Conservation (phyloP, 2,888 invertebrate genomes). For the Ophion obscuratus region DNA sequence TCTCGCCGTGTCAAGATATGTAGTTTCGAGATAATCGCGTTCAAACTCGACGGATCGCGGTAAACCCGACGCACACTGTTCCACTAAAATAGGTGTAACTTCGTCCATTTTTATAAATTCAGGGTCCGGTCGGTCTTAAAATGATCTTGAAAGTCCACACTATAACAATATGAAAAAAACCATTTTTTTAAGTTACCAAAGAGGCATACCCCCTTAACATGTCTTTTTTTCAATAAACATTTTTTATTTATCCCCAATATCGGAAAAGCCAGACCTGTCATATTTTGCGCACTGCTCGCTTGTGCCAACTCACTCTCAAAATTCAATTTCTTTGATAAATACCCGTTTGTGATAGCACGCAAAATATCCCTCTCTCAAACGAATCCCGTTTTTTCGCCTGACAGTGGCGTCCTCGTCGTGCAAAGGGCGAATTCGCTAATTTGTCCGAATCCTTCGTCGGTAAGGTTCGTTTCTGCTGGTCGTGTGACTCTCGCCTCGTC, state of each 20-base stretch:
- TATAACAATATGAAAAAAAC: no score
- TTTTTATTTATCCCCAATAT: background rate
- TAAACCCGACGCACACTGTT: no score
- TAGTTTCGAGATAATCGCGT: no score
- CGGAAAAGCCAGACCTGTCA: background rate
- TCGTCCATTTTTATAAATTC: no score
- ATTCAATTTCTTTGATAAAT: background rate
- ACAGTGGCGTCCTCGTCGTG: constrained; percentile 77
- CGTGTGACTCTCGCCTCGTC: background rate
- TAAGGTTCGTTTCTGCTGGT: constrained; percentile 69
- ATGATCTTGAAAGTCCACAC: no score
- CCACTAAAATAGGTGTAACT: no score
- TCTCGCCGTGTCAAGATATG: no score
- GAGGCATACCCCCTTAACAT: no score
- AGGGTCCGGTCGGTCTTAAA: no score
- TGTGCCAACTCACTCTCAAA: background rate
- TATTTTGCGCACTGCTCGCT: background rate
- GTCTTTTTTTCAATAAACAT: no score
- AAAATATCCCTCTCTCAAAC: background rate
- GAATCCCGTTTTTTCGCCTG: constrained; percentile 60
- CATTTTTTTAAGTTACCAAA: no score
- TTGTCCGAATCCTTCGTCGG: constrained; percentile 69
- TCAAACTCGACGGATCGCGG: no score
- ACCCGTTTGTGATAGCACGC: background rate
- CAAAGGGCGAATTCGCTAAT: constrained; percentile 70